Evolutionary conservation across 2,888 invertebrate species (phyloP), one percentile per base, ranked within the genome.

Genomic region (Drosophila anomalipes): DNA sequence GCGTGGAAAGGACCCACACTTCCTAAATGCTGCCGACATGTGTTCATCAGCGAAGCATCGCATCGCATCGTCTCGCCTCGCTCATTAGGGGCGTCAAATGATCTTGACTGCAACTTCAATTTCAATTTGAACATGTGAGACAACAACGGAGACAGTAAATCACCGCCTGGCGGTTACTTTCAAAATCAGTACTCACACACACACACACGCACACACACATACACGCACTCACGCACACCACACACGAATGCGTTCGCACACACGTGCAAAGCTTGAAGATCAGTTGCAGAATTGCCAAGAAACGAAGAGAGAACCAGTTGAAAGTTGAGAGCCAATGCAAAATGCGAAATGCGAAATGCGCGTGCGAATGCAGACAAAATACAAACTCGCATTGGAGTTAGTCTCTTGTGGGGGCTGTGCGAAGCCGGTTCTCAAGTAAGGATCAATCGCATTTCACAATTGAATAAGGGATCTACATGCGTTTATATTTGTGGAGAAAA

Each of bases 221-320:
- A 33, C 28, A 26, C 37, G n/a, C 28, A 35, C 28, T n/a, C 19
- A 41, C 22, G 52, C 52, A 30, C 19, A 28, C 37, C 26, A 39
- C 16, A 26, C 16, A 35, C 28, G 22, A 35, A 35, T 28, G 41
- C 39, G 41, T 30, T 77, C 67, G 39, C 37, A 39, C 56, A 81
- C 81, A 79, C 83, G 77, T 77, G 69, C 86, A 73, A 35, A 37
- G 74, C 84, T 74, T 81, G 57, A 70, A 68, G 79, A 88, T 88
- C 88, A 71, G 66, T 60, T 74, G 79, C 81, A 67, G 70, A 79
- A 56, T 56, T 65, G 52, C 60, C 28, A 51, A 68, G 52, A 64
- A 69, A 60, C 44, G 52, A 60, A 52, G 64, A 54, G 81, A 71
- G 76, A 85, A 86, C 86, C 84, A 81, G 89, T 88, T 86, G 72